Percentiles rank a stretch among this genome's conserved stretches.
Conservation (phyloP, 2,113 vertebrate species). For the Anser brachyrhynchus region DNA sequence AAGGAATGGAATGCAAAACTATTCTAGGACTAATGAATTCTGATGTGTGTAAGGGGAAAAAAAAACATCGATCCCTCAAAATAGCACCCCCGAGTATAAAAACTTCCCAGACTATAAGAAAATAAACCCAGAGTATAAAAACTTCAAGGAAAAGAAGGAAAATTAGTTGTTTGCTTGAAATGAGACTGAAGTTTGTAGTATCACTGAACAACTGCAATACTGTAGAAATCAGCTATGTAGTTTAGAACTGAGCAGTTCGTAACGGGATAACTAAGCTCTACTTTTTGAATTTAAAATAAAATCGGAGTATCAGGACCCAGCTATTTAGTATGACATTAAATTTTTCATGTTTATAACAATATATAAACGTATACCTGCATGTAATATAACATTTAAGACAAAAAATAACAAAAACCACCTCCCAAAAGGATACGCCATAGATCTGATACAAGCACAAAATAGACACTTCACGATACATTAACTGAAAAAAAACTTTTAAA, state of each 20-base stretch:
- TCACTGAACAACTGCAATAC: neutral
- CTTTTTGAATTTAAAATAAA: neutral
- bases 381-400: fast-evolving
- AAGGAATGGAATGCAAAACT: neutral
- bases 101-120: neutral
- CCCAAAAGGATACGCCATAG: neutral
- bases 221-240: fast-evolving
- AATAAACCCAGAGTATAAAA: neutral
- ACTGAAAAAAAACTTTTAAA: neutral
- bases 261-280: neutral
- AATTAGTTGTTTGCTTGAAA: neutral
- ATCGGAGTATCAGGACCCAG: neutral
- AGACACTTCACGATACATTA: neutral
- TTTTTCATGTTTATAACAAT: neutral
- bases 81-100: neutral
- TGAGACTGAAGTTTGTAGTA: neutral
- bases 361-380: fast-evolving
- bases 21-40: neutral
- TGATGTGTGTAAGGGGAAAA: neutral
- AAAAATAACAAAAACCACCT: neutral
- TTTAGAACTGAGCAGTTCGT: fast-evolving
- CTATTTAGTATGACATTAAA: neutral
- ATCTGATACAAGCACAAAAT: neutral
- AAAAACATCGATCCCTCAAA: neutral
- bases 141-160: neutral